Evolutionary conservation across 2,888 invertebrate species (phyloP).

Genomic region (Melanotus villosus): DNA sequence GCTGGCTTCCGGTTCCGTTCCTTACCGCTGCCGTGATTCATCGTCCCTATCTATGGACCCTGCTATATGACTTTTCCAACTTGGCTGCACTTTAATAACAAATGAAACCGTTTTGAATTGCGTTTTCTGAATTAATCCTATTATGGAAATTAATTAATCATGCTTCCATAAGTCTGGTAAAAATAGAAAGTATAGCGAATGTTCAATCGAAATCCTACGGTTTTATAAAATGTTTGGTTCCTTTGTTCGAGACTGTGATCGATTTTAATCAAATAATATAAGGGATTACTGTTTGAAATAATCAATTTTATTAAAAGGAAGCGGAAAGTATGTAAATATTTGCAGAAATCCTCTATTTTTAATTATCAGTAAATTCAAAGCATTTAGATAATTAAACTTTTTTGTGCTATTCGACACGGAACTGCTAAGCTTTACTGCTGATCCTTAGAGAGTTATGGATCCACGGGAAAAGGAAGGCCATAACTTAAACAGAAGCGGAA

Average conservation of each 20-base stretch:
- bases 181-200: background rate
- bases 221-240: too few relatives aligned
- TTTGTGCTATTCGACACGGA: conserved; percentile 47
- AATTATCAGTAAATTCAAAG: conserved; percentile 19
- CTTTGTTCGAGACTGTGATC: too few relatives aligned
- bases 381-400: conserved; percentile 54
- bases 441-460: conserved; percentile 54
- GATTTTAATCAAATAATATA: too few relatives aligned
- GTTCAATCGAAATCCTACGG: too few relatives aligned
- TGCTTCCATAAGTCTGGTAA: background rate
- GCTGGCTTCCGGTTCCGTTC: conserved; percentile 67
- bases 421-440: conserved; percentile 55
- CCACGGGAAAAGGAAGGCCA: conserved; percentile 54
- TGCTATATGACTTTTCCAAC: conserved; percentile 47
- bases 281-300: background rate
- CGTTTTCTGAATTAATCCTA: background rate
- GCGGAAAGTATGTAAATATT: too few relatives aligned
- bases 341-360: conserved; percentile 13
- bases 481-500: conserved; percentile 55
- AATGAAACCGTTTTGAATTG: conserved; percentile 23
- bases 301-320: background rate
- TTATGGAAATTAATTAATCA: conserved; percentile 23
- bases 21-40: conserved; percentile 57
- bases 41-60: conserved; percentile 44
- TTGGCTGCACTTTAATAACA: conserved; percentile 41